A percentile compares a stretch with the other conserved stretches of the same genome.
Evolutionary conservation across 1,140 invertebrate species (phyloP).

Genomic region (Zaprionus vittiger): DNA sequence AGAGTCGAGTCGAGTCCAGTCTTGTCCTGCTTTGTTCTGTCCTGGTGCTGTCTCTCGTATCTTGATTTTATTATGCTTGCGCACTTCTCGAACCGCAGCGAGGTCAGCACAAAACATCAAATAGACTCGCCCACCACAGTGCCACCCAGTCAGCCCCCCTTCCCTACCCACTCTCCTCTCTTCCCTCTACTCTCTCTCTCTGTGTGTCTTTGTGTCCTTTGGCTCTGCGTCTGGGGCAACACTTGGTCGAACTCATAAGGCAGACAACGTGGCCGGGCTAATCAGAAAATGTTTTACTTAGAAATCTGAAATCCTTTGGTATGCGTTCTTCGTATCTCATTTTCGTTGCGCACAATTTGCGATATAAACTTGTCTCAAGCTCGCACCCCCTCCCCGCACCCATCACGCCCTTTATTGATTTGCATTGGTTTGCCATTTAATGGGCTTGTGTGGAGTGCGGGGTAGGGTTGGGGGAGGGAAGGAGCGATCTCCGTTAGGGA

Average conservation of each 20-base stretch:
- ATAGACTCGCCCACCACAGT: slow-evolving; percentile 52
- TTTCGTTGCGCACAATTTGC: slow-evolving; percentile 81
- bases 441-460: slow-evolving; percentile 21
- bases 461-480: too few relatives aligned
- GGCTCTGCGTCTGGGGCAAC: slow-evolving; percentile 20
- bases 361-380: slow-evolving; percentile 63
- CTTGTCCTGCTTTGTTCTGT: slow-evolving; percentile 5
- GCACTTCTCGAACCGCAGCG: slow-evolving; percentile 76
- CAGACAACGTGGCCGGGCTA: slow-evolving; percentile 48
- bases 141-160: background rate
- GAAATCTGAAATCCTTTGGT: slow-evolving; percentile 71
- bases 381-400: background rate
- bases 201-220: slow-evolving; percentile 16
- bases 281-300: slow-evolving; percentile 82
- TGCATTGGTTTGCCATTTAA: slow-evolving; percentile 75
- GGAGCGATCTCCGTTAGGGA: background rate
- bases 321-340: slow-evolving; percentile 80
- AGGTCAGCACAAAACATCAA: slow-evolving; percentile 79
- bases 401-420: slow-evolving; percentile 50
- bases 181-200: background rate
- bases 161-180: background rate
- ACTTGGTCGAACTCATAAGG: slow-evolving; percentile 43
- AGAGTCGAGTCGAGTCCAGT: background rate
- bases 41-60: slow-evolving; percentile 51
- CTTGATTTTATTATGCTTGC: slow-evolving; percentile 81